Base-by-base conservation (phyloP, 2,797 vertebrate genomes). In the Esox masquinongy region DNA sequence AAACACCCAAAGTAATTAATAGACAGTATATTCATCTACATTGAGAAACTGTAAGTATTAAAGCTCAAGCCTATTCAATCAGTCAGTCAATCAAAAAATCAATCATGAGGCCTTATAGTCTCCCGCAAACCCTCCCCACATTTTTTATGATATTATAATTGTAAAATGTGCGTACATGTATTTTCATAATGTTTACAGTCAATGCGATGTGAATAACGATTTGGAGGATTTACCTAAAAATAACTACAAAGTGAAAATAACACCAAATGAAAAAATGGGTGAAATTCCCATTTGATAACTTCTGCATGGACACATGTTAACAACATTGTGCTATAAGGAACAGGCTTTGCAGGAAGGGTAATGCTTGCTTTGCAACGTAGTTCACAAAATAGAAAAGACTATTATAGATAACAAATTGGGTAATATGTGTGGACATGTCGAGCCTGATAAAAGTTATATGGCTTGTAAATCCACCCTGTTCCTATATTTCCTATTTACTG, bases 301-400 rank as follows among this genome's bases (percentile, higher is more conserved):
- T 82, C 82, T 87, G 86, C 82, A 82, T 90, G 84, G 85, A 85
- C 83, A 89, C 36, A 84, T 75, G 80, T 85, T 83, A 84, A 83
- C 56, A 61, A 61, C 72, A 72, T 39, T 22, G 9, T 72, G 19
- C 69, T 50, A 53, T 70, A 53, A 66, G 16, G 15, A 49, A 7
- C 61, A 64, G 4, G 29, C 24, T 16, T 64, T 64, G 61, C 26
- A 64, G 61, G 26, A 14, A 29, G 0, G 61, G 12, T 16, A 29
- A 2, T 1, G n/a, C 19, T 56, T 56, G 7, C 53, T 56, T 22
- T 56, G 53, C n/a, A 56, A 7, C 7, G 19, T 22, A 56, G 19
- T 22, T 56, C 53, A 56, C 53, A 56, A 22, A 22, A 56, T 56
- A 56, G 19, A 22, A 56, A 56, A 22, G 2, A 56, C 53, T 22